A percentile compares a stretch with the other conserved stretches of the same genome.
phyloP scores from a whole-genome alignment of 2,113 vertebrate species.

The Rhodinocichla rosea region DNA sequence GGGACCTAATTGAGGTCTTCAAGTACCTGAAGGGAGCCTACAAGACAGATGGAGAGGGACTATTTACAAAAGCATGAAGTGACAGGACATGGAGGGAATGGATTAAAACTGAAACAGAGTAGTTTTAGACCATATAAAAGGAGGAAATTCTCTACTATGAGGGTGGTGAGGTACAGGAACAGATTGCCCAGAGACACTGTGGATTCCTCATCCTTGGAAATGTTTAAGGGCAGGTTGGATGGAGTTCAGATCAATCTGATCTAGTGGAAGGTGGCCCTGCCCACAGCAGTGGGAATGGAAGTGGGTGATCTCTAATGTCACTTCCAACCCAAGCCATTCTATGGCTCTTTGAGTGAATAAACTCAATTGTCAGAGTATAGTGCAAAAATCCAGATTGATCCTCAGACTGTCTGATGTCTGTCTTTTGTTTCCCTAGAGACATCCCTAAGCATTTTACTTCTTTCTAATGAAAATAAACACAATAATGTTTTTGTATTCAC shows the following conservation, averaged over 20 bases:
- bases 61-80: not conserved
- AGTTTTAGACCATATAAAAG: not conserved
- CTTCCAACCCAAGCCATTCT: not conserved
- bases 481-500: rapidly evolving
- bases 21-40: not conserved
- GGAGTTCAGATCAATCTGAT: not conserved
- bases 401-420: not conserved
- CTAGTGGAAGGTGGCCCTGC: not conserved
- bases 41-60: not conserved
- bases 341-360: not conserved
- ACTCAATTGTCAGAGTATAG: not conserved
- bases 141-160: not conserved
- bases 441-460: not conserved
- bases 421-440: not conserved
- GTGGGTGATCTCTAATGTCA: not conserved
- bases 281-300: not conserved
- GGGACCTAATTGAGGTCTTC: rapidly evolving
- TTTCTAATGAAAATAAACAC: not conserved
- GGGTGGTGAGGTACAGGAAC: not conserved
- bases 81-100: not conserved
- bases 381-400: not conserved
- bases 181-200: not conserved
- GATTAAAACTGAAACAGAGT: not conserved
- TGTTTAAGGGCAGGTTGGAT: not conserved
- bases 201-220: not conserved